These are phyloP conservation scores for Sitta europaea DNA, from an alignment of 2,113 vertebrate genomes.

Conservation along the genomic window DNA sequence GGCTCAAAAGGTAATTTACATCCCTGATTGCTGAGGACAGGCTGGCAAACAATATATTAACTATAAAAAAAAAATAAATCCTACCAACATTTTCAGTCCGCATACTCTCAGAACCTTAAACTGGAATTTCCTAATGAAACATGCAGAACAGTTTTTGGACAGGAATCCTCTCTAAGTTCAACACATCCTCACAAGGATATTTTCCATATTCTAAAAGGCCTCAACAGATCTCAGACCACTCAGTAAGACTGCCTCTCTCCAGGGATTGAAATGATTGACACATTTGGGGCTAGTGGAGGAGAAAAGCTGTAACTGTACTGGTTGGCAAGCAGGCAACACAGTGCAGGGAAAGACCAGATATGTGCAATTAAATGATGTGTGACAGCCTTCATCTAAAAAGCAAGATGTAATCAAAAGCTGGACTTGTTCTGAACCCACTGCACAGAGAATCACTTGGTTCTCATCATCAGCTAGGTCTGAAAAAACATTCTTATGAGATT, in stretches of 20 bases:
- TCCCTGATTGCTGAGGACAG: not conserved
- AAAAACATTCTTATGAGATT: not conserved
- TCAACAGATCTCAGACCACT: not conserved
- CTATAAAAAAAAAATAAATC: not conserved
- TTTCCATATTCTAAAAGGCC: not conserved
- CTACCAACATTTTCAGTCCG: not conserved
- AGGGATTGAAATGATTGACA: not conserved
- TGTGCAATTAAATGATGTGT: not conserved
- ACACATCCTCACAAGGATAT: not conserved
- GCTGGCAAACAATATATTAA: not conserved
- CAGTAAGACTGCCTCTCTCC: not conserved
- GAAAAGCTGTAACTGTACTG: not conserved
- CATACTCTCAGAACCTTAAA: not conserved
- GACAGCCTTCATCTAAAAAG: not conserved
- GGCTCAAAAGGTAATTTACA: not conserved
- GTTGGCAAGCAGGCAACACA: not conserved
- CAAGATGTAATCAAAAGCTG: not conserved
- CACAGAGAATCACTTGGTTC: not conserved
- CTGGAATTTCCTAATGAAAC: not conserved
- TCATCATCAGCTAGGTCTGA: not conserved
- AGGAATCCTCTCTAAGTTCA: not conserved
- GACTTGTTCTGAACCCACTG: not conserved
- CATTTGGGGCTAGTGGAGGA: not conserved
- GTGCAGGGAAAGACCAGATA: not conserved
- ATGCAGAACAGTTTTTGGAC: accelerated